phyloP scores from a whole-genome alignment of 37 sponge, comb jelly and placozoan genomes.

The Oscarella lobularis region DNA sequence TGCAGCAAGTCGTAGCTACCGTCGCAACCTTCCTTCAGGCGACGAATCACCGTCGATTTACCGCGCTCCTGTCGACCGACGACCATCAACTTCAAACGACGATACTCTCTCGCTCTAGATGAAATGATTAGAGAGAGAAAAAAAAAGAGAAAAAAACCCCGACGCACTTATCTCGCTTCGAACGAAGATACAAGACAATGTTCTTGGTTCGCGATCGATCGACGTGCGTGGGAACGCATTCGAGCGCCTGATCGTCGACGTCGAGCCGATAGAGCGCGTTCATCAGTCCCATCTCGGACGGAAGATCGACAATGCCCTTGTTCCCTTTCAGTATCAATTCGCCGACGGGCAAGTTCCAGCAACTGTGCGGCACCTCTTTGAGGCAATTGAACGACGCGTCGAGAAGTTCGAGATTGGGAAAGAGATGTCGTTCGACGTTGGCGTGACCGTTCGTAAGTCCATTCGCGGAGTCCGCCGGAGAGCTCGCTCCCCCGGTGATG shows the following conservation, averaged over 20 bases:
- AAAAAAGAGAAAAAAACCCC: not conserved
- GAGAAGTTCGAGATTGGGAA: not conserved
- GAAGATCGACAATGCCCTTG: constrained; percentile 42
- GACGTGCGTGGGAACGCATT: not conserved
- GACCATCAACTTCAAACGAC: constrained; percentile 86
- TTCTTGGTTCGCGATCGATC: not conserved
- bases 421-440: not conserved
- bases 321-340: constrained; percentile 42
- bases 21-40: constrained; percentile 53
- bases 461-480: not conserved
- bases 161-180: not conserved
- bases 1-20: not conserved
- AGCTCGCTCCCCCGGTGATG: not conserved
- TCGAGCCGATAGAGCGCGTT: constrained; percentile 66
- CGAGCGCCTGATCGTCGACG: not conserved
- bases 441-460: not conserved
- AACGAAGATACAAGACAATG: not conserved
- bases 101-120: constrained; percentile 39
- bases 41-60: constrained; percentile 65
- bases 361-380: not conserved
- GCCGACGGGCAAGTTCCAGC: not conserved
- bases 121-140: no score
- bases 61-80: constrained; percentile 79
- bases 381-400: constrained; percentile 48
- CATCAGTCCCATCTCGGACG: constrained; percentile 56